Conservation (phyloP, 2,113 vertebrate species). For the Sander vitreus region DNA sequence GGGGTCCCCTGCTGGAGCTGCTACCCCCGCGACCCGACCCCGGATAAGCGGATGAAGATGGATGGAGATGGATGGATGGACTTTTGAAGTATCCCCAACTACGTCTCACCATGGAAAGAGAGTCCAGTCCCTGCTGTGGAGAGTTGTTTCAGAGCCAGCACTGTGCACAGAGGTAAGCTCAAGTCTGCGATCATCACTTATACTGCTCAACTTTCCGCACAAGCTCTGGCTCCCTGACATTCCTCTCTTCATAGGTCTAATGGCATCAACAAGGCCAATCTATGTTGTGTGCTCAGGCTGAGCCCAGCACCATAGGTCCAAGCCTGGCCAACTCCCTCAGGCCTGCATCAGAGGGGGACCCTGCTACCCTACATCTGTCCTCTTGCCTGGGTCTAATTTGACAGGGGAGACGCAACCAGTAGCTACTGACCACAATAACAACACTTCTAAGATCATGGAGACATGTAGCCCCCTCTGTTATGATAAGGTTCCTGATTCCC, state of each 20-base stretch:
- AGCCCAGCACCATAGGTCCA: constrained; percentile 1
- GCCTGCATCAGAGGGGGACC: constrained; percentile 16
- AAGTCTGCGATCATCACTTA: background rate
- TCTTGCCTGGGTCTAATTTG: constrained; percentile 19
- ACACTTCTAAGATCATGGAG: constrained; percentile 21
- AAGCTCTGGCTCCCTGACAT: background rate
- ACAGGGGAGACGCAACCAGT: constrained; percentile 12
- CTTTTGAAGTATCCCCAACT: background rate
- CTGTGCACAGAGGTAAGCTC: constrained; percentile 21
- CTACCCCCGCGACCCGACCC: too few species aligned
- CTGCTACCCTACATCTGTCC: constrained; percentile 38
- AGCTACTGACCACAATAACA: background rate
- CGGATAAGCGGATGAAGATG: too few species aligned
- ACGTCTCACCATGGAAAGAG: constrained; percentile 5
- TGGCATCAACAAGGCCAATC: background rate
- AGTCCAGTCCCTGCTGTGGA: constrained; percentile 8
- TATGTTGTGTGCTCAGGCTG: background rate
- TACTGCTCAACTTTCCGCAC: constrained; percentile 2
- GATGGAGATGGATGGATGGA: too few species aligned
- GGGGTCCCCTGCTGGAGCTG: too few species aligned
- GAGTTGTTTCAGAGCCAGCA: constrained; percentile 16
- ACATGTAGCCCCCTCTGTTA: constrained; percentile 6
- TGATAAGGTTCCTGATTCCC: constrained; percentile 17
- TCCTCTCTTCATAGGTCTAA: constrained; percentile 4
- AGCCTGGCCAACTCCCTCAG: background rate